Conservation (phyloP, 2,797 vertebrate genomes). For the Hybognathus amarus region DNA sequence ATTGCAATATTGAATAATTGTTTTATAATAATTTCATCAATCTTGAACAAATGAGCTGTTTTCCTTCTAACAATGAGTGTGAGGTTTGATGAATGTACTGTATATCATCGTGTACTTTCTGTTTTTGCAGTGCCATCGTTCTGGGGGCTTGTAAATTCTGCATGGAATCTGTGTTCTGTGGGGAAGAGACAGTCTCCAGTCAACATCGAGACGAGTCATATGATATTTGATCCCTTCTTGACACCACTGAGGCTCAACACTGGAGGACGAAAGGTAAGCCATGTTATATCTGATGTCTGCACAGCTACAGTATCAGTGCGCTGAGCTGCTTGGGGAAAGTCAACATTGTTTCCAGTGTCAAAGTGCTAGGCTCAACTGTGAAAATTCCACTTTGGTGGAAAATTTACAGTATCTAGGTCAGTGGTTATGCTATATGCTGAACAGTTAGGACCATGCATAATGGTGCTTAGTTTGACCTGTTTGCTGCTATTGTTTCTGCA, state of each 20-base stretch:
- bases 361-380: neutral
- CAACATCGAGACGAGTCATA: conserved; percentile 99
- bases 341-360: conserved; percentile 26
- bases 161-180: conserved; percentile 98
- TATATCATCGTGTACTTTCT: conserved; percentile 57
- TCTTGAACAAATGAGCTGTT: neutral
- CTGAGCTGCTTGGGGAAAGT: neutral
- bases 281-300: conserved; percentile 18
- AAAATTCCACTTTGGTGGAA: conserved; percentile 9
- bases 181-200: conserved; percentile 97
- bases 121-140: conserved; percentile 91
- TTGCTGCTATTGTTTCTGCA: neutral
- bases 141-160: conserved; percentile 99
- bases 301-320: conserved; percentile 2
- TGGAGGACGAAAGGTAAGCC: conserved; percentile 93
- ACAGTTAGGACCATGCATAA: neutral
- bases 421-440: conserved; percentile 1
- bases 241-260: conserved; percentile 95
- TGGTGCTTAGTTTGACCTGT: conserved; percentile 7
- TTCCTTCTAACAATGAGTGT: neutral
- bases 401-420: neutral
- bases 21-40: neutral
- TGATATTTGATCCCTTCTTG: conserved; percentile 99
- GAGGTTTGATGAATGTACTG: neutral
- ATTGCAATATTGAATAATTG: neutral